Evolutionary conservation across 2,113 vertebrate species (phyloP).

Genomic region (Burhinus oedicnemus): DNA sequence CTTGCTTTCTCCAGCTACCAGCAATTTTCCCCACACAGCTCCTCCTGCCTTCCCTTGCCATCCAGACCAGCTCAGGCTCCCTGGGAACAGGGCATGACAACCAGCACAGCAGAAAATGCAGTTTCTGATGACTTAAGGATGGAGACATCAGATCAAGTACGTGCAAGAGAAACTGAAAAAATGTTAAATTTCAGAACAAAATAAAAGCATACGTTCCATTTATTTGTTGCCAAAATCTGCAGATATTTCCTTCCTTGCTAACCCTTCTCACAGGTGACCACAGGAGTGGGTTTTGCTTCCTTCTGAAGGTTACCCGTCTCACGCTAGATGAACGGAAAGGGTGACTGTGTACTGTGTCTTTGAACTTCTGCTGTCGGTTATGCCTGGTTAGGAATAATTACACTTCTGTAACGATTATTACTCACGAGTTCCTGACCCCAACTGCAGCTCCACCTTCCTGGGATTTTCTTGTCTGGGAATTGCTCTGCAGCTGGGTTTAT

Average conservation of each 20-base stretch:
- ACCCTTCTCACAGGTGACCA: neutral
- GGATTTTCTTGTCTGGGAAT: neutral
- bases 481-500: neutral
- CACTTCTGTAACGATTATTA: neutral
- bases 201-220: neutral
- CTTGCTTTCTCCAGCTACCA: neutral
- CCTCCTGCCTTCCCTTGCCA: neutral
- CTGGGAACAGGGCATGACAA: neutral
- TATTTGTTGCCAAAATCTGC: neutral
- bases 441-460: neutral
- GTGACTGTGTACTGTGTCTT: neutral
- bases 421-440: neutral
- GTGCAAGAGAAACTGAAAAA: fast-evolving
- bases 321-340: neutral
- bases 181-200: neutral
- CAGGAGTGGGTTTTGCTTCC: neutral
- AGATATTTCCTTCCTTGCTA: neutral
- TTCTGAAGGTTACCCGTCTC: neutral
- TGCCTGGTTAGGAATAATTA: neutral
- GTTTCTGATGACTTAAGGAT: neutral
- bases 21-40: neutral
- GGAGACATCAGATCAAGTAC: neutral
- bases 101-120: neutral
- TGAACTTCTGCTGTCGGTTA: neutral
- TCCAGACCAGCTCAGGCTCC: neutral